Percentiles rank a stretch among this genome's conserved stretches.
Evolutionary conservation across 2,888 invertebrate species (phyloP).

Genomic region (Noctua comes): DNA sequence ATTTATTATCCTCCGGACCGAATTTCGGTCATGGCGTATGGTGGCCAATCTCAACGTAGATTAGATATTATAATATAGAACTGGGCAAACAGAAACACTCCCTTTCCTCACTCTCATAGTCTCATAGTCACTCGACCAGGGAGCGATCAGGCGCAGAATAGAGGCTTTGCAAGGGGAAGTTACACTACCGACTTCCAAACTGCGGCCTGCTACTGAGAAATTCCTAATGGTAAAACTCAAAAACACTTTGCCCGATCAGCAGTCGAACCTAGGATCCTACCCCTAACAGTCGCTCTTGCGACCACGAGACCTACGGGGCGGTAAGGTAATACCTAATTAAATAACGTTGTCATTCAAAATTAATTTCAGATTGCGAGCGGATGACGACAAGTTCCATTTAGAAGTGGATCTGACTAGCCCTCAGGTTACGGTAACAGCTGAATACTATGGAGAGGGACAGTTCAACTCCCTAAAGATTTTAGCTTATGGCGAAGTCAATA

Average conservation of each 20-base stretch:
- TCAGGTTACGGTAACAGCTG: conserved; percentile 88
- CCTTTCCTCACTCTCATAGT: not conserved
- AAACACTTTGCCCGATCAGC: not conserved
- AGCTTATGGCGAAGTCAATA: conserved; percentile 90
- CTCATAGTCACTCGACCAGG: not conserved
- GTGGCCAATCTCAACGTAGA: too few species aligned
- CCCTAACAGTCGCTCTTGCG: not conserved
- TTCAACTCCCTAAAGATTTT: conserved; percentile 91
- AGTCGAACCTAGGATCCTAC: not conserved
- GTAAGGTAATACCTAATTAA: not conserved
- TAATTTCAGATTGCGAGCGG: conserved; percentile 85
- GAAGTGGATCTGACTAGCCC: conserved; percentile 91
- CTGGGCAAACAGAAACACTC: not conserved
- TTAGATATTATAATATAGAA: not conserved
- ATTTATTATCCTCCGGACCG: not conserved
- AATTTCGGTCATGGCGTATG: not conserved
- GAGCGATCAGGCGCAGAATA: not conserved
- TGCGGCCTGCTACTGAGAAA: not conserved
- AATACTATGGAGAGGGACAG: conserved; percentile 91
- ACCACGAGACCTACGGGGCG: not conserved
- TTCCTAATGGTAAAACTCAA: not conserved
- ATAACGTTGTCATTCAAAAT: not conserved
- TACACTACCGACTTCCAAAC: not conserved
- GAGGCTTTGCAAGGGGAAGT: not conserved
- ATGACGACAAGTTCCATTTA: conserved; percentile 90